Evolutionary conservation across 2,113 vertebrate species (phyloP).

Genomic region (Muscicapa adusta): DNA sequence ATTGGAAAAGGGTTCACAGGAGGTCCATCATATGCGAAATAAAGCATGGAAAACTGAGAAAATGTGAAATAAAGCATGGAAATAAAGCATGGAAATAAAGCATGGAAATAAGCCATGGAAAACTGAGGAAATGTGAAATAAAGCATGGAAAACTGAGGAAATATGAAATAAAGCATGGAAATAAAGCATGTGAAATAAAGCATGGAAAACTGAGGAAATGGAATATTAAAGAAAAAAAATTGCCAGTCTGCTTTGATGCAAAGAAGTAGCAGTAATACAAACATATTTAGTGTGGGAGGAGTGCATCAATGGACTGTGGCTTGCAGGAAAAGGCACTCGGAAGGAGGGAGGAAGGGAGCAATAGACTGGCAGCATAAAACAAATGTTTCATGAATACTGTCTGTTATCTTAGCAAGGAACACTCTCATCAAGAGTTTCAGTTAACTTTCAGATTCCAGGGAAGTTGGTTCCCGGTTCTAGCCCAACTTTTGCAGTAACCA

Average conservation of each 20-base stretch:
- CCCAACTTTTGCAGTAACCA: not conserved
- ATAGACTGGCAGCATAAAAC: not conserved
- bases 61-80: not conserved
- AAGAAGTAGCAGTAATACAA: not conserved
- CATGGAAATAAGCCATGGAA: not conserved
- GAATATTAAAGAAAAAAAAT: not conserved
- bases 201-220: not conserved
- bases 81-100: not conserved
- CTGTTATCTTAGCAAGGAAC: not conserved
- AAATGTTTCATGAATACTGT: not conserved
- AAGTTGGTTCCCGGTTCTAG: not conserved
- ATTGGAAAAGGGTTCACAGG: not conserved
- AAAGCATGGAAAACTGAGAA: not conserved
- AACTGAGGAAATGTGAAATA: not conserved
- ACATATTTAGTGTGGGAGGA: constrained; percentile 23
- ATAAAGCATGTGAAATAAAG: not conserved
- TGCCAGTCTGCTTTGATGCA: not conserved
- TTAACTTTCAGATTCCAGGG: not conserved
- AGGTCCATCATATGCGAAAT: not conserved
- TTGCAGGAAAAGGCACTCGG: not conserved
- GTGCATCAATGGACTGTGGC: not conserved
- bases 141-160: not conserved
- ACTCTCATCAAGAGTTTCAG: not conserved
- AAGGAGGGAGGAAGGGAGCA: not conserved
- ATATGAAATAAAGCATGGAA: not conserved